Base-by-base conservation (phyloP, 1,140 invertebrate genomes). In the Pogonomyrmex californicus region DNA sequence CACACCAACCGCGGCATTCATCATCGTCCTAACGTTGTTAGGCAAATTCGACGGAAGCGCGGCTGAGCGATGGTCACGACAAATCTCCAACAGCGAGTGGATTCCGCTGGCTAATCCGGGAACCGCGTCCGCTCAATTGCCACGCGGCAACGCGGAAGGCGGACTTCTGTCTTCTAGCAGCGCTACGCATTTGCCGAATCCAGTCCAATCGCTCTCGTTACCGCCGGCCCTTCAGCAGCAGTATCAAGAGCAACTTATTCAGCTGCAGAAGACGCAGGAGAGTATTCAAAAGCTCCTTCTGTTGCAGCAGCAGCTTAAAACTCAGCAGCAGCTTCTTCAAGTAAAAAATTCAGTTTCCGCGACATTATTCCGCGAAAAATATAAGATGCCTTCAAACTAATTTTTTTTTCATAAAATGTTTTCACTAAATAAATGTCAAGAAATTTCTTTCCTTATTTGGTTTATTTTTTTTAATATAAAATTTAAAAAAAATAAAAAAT, bases 251-350 rank as follows among this genome's bases (percentile, higher is more conserved):
- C 95, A 95, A 23, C 76, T 95, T 12, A 36, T 94, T 44, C 95
- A 95, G 70, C 77, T 95, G 62, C 94, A 95, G 62, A 94, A 94
- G 82, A 95, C 95, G 0, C 95, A 95, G 30, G 94, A 95, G 81
- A 95, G 92, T 71, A 95, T 95, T 54, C 94, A 94, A 56, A 94
- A 93, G 36, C 78, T 95, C 0, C 51, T 95, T 41, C 14, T 93
- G 6, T 68, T 95, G 14, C 94, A 95, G 44, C 94, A 95, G 30
- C 94, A 95, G 23, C 76, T 95, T 0, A 93, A 91, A 66, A 68
- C 92, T 30, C 95, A 95, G 51, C 95, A 95, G 63, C 90, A 94
- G 66, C 78, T 95, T 41, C 91, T 95, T 41, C 93, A 95, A 91
- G 94, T 95, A 88, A 60, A 30, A 63, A 9, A 12, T 12, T 41